Evolutionary conservation across 2,888 invertebrate species (phyloP).

Genomic region (Synanthedon vespiformis): DNA sequence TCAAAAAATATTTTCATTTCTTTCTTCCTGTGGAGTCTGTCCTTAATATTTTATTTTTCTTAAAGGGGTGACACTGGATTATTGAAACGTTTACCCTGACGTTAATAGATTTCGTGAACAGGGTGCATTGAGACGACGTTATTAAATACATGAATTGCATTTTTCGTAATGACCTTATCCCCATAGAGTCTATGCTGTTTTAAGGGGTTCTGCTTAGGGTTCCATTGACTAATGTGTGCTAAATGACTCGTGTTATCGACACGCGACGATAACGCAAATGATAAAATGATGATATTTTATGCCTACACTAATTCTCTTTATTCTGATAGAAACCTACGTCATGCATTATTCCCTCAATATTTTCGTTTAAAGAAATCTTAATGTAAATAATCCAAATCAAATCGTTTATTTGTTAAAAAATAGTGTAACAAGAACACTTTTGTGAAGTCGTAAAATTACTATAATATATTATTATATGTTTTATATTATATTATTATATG

Average conservation of each 20-base stretch:
- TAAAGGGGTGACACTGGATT: constrained; percentile 20
- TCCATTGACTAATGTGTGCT: constrained; percentile 30
- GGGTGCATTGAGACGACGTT: constrained; percentile 50
- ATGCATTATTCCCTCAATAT: no score
- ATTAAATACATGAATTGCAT: constrained; percentile 67
- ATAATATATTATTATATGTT: no score
- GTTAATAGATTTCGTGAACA: constrained; percentile 58
- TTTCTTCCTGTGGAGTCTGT: no score
- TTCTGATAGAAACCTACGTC: no score
- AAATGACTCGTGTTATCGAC: constrained; percentile 40
- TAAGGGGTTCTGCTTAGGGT: constrained; percentile 13
- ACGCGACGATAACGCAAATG: constrained; percentile 15
- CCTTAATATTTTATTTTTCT: background rate
- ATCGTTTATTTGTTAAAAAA: no score
- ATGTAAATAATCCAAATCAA: no score
- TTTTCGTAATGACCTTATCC: constrained; percentile 49
- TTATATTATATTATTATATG: no score
- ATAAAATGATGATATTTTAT: constrained; percentile 1
- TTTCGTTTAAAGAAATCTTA: no score
- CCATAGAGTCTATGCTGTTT: constrained; percentile 17
- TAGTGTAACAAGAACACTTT: no score
- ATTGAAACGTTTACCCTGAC: constrained; percentile 48
- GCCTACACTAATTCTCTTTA: no score
- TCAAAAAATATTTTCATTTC: no score
- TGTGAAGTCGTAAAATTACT: no score